Base-by-base conservation (phyloP, 2,888 invertebrate species). In the Alloplasta piceator region DNA sequence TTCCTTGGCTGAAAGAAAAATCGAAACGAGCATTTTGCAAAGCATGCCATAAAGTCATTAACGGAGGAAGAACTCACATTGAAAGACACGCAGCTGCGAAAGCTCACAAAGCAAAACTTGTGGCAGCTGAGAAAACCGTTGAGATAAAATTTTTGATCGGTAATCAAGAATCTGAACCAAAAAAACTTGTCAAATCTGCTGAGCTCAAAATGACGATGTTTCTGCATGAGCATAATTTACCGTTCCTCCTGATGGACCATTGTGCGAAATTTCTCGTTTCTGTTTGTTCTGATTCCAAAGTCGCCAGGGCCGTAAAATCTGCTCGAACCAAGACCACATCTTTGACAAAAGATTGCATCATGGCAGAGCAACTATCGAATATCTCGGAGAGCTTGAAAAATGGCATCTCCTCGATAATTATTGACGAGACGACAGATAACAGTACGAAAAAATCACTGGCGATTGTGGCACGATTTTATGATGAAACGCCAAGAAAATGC, bases 291-390 rank as follows among this genome's bases (percentile, higher is more conserved):
- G 64, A 64, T 38, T 64, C 64, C n/a, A 48, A 64, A 12, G 48
- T 48, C 36, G 64, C 64, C 46, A 48, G 26, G 36, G 36, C n/a
- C n/a, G 48, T 36, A 6, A 64, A 64, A 36, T 48, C 36, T 48
- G 46, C 36, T 12, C 16, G 64, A 64, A 64, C 64, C 26, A 64
- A 48, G 48, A n/a, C 64, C n/a, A 48, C 64, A 36, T 26, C 26
- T 56, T 60, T 81, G 6, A 80, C 82, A 6, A 82, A 9, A 52
- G 81, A 86, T 39, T 58, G 82, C 60, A 71, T 64, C 9, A 26
- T 26, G 26, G 26, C 26, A 26, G 26, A 26, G 26, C 26, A 26
- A 26, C 3, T 26, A 26, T 26, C 26, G 26, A 26, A 26, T 26
- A 26, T 26, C 26, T 26, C 26, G 26, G 26, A 26, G 26, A 26